These are phyloP conservation scores for Drosophila colorata DNA, from an alignment of 2,888 invertebrate species.

Conservation along the genomic window DNA sequence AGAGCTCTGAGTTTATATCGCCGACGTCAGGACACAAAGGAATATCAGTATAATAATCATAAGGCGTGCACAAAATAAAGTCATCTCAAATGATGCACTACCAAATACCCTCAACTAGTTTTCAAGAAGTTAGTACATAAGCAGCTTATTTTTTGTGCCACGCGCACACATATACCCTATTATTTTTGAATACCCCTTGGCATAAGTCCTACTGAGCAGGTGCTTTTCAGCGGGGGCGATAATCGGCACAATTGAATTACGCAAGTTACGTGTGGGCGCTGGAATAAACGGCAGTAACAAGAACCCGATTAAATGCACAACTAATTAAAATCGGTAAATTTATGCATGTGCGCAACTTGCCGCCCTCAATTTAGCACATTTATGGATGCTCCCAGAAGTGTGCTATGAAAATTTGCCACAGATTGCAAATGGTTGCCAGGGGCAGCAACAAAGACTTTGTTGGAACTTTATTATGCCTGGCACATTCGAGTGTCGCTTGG, in stretches of 20 bases:
- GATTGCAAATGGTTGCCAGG: slow-evolving; percentile 12
- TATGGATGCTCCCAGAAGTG: slow-evolving; percentile 30
- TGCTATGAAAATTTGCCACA: slow-evolving; percentile 39
- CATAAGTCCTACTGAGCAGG: neutral
- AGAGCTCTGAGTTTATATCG: slow-evolving; percentile 50
- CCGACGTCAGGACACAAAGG: slow-evolving; percentile 44
- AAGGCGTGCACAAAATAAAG: slow-evolving; percentile 13
- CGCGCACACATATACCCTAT: neutral
- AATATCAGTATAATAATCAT: slow-evolving; percentile 58
- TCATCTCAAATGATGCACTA: neutral
- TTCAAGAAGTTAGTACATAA: neutral
- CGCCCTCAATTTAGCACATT: slow-evolving; percentile 19
- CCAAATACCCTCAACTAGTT: slow-evolving; percentile 11
- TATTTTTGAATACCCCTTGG: neutral
- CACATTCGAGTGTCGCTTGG: slow-evolving; percentile 60
- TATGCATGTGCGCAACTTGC: slow-evolving; percentile 12
- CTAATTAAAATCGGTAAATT: slow-evolving; percentile 49
- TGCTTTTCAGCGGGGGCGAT: neutral
- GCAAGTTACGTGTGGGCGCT: slow-evolving; percentile 6
- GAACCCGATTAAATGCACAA: slow-evolving; percentile 25
- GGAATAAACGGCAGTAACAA: neutral
- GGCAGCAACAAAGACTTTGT: slow-evolving; percentile 30
- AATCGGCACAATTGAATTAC: slow-evolving; percentile 29
- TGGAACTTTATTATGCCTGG: slow-evolving; percentile 53
- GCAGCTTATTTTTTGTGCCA: neutral